Evolutionary conservation across 2,888 invertebrate species (phyloP), one percentile per base, ranked within the genome.

Genomic region (Brachyptera putata): DNA sequence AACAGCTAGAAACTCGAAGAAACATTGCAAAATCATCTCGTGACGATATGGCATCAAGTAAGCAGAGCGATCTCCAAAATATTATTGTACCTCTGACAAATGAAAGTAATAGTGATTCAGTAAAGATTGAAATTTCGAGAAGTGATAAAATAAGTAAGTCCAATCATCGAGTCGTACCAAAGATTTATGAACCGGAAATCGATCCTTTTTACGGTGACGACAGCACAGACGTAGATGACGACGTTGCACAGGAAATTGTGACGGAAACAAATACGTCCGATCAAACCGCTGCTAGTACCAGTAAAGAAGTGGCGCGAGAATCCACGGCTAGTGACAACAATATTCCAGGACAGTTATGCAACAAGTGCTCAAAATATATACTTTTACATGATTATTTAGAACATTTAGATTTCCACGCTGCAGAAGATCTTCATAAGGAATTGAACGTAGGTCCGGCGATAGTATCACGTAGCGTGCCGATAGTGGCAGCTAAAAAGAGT

Each of bases 331-430:
- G 68, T 72, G 41, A 37, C 1, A 41, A 4, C 22, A 14, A 37
- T 13, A 39, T 36, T 22, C 25, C 14, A 1, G 36, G 81, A 79
- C 77, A 82, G 68, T 74, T 71, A 43, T 95, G 94, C 74, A 67
- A 77, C 0, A 83, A 87, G 70, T 95, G 94, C 74, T 78, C 81
- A 24, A 80, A 83, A 70, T 76, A 72, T 63, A 76, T 94, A 57
- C 72, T 79, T 11, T 66, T 80, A 2, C 79, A 80, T 63, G 86
- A 86, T 62, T 78, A 86, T 67, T 72, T 78, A 1, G 88, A 91
- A 70, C 95, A 95, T 75, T 74, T 80, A 68, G 95, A 95, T 76
- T 93, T 84, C 72, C 95, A 95, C 73, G 80, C 88, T 68, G 95
- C 95, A 3, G 82, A 85, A 70, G 85, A 85, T 69, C 73, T 95